Base-by-base conservation (phyloP, 2,113 vertebrate genomes). In the Capreolus pygargus region DNA sequence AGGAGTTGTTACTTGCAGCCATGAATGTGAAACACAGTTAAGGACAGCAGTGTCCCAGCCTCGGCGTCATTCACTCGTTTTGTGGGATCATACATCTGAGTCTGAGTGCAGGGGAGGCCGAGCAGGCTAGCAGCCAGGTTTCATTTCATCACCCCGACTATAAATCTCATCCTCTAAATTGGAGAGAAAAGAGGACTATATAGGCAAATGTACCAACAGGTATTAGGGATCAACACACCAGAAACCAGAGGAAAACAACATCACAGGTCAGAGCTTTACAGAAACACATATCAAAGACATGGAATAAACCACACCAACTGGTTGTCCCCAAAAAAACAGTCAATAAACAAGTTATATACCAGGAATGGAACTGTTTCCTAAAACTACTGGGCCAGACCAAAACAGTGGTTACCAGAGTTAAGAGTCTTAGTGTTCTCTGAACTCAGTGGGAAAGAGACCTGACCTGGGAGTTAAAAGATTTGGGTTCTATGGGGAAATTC, bases 301-400 rank as follows among this genome's bases (percentile, higher is more conserved):
- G 50, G n/a, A 85, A 85, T 54, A 91, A 92, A 78, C 55, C 52
- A 27, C 15, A 83, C 60, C 54, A 64, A 61, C 13, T 47, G n/a
- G 58, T 33, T 64, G 39, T 45, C 58, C 78, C 78, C 55, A 58
- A 36, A 67, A 43, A 90, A 54, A 94, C 45, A 96, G 19, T 67
- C 36, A 76, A 54, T 81, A 79, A 92, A 52, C 39, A 74, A 92
- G 21, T 91, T 78, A 74, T 91, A 23, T 67, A 83, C 50, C 54
- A 94, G n/a, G 17, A 92, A 61, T 91, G 45, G 95, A 95, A 96
- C 30, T 67, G 87, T 23, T 90, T 94, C 78, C 88, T 91, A 64
- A 93, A 91, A 79, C 58, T 45, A 61, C 2, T 88, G 33, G 12
- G 23, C 45, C 50, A 96, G 70, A 61, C 16, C 60, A 92, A 95